Evolutionary conservation across 2,113 vertebrate species (phyloP).

Genomic region (Cavia aperea): DNA sequence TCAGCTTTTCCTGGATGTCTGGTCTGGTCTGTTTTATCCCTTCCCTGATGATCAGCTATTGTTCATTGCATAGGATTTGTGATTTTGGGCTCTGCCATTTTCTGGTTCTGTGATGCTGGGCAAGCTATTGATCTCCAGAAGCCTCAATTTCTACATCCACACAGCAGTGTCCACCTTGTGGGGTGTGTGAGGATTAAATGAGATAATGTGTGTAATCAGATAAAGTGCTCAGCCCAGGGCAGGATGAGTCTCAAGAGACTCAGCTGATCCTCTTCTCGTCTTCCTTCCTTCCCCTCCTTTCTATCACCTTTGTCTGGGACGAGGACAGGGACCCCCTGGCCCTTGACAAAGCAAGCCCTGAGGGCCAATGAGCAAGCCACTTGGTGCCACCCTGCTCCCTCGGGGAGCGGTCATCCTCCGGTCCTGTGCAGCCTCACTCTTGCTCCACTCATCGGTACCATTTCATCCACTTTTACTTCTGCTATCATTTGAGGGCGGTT

Average conservation of each 20-base stretch:
- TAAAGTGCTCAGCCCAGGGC: not conserved
- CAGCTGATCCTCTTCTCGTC: too few species aligned
- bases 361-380: fast-evolving
- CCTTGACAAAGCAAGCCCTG: not conserved
- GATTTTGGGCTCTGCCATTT: not conserved
- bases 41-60: not conserved
- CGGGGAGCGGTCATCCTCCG: not conserved
- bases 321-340: not conserved
- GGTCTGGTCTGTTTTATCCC: not conserved
- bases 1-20: not conserved
- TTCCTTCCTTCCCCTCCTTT: not conserved
- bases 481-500: not conserved
- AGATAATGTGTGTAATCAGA: not conserved
- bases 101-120: not conserved
- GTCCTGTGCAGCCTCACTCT: not conserved
- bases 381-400: fast-evolving
- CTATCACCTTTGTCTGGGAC: not conserved
- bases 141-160: not conserved
- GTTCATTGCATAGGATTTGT: not conserved
- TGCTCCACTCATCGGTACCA: fast-evolving
- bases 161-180: not conserved
- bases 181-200: not conserved
- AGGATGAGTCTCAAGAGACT: not conserved
- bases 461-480: not conserved
- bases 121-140: conserved; percentile 21